Evolutionary conservation across 2,888 invertebrate species (phyloP).

Genomic region (Ormyrus nitidulus): DNA sequence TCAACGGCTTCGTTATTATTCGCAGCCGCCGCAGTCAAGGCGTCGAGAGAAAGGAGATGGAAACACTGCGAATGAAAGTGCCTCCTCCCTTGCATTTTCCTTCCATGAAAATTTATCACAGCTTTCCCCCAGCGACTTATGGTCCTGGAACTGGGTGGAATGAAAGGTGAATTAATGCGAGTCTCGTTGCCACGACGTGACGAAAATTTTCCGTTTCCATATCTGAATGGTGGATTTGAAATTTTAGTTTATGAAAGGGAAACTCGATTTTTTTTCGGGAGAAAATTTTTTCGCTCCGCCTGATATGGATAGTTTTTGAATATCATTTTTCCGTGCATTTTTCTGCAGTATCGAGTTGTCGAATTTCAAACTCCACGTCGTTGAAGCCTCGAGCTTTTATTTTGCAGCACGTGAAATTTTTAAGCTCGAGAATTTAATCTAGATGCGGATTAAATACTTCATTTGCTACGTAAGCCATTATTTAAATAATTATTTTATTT

Average conservation of each 20-base stretch:
- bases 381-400: too few species aligned
- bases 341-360: too few species aligned
- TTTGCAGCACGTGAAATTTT: too few species aligned
- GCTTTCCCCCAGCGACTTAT: conserved; percentile 7
- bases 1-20: conserved; percentile 30
- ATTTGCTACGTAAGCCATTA: too few species aligned
- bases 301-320: not conserved
- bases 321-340: not conserved
- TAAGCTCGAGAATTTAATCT: too few species aligned
- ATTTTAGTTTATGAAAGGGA: too few species aligned
- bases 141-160: not conserved
- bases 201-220: not conserved
- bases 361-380: too few species aligned
- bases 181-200: conserved; percentile 15
- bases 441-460: too few species aligned
- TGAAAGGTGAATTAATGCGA: conserved; percentile 24
- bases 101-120: conserved; percentile 18
- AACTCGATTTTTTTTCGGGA: too few species aligned
- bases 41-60: not conserved
- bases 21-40: not conserved
- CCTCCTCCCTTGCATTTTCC: not conserved
- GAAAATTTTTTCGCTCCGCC: too few species aligned
- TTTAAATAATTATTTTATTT: too few species aligned
- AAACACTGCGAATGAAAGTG: conserved; percentile 25
- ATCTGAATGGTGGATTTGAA: too few species aligned